A percentile compares a stretch with the other conserved stretches of the same genome.
Conservation (phyloP, 2,888 invertebrate genomes). For the Pyrocoelia pectoralis region DNA sequence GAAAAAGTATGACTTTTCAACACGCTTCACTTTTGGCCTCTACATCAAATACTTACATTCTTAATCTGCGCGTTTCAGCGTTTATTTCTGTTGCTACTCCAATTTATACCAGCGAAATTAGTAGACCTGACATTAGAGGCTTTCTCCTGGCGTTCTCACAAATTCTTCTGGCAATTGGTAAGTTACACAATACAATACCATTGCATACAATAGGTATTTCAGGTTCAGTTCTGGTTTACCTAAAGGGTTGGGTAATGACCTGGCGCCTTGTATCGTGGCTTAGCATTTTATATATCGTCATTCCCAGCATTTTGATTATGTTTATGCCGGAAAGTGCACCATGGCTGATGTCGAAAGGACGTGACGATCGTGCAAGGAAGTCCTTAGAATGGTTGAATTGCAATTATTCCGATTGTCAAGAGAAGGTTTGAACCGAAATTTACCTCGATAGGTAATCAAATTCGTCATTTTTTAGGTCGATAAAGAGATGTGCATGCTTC, state of each 20-base stretch:
- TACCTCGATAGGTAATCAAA: too few relatives aligned
- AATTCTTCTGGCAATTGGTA: neutral
- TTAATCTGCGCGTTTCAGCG: too few relatives aligned
- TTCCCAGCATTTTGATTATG: conserved; percentile 61
- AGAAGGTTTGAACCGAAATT: too few relatives aligned
- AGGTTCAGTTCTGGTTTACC: conserved; percentile 60
- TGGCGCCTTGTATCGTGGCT: conserved; percentile 66
- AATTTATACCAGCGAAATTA: conserved; percentile 68
- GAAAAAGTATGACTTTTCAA: too few relatives aligned
- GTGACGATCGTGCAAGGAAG: conserved; percentile 62
- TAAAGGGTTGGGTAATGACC: conserved; percentile 62
- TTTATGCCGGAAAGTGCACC: conserved; percentile 66
- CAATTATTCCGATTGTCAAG: conserved; percentile 58
- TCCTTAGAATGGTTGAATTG: conserved; percentile 58
- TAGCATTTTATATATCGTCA: conserved; percentile 60
- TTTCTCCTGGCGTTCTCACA: conserved; percentile 55
- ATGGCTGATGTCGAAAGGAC: conserved; percentile 65
- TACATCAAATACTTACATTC: too few relatives aligned
- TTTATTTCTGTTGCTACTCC: conserved; percentile 66
- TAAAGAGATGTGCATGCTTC: conserved; percentile 62
- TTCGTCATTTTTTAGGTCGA: conserved; percentile 56
- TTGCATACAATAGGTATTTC: conserved; percentile 58
- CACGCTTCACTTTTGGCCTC: too few relatives aligned
- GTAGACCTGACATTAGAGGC: conserved; percentile 65
- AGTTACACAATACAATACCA: neutral